Evolutionary conservation across 2,888 invertebrate species (phyloP), one percentile per base, ranked within the genome.

Genomic region (Caradrina kadenii): DNA sequence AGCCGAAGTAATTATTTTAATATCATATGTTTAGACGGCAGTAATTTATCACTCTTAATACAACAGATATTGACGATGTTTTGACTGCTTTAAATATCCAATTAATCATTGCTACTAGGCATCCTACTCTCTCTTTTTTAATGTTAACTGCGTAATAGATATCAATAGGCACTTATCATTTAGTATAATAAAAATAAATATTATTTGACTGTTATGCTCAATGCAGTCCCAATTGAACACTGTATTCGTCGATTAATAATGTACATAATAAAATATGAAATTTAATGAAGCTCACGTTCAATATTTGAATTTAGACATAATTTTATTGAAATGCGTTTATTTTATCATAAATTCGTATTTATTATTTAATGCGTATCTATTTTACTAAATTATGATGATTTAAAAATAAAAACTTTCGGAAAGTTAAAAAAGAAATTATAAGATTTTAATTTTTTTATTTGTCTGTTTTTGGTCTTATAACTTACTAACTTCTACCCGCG

Each of bases 51-150:
- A 80, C 58, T 68, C 15, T 63, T 66, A 66, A 75, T 69, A 66
- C 58, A 73, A 73, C 63, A 73, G 31, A 64, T 22, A 71, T 67
- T 67, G 80, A 73, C 75, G 58, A 22, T 61, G 48, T 71, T 80
- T 73, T 80, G 71, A 73, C 59, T 52, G 69, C 31, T 64, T 68
- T 69, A 80, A 69, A 71, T 73, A 59, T 21, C 19, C 61, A 39
- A 75, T 82, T 71, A 72, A 82, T 82, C 78, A 80, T 65, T 50
- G 19, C 50, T 62, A 64, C 54, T 61, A 55, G 26, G 19, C 19
- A n/a, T 53, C 22, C 31, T 39, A 21, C 53, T 80, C 80, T 73
- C 82, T 82, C 82, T 82, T 80, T 73, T 68, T 82, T 82, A 63
- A 72, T 72, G 49, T 61, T 69, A 62, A 67, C 63, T 73, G n/a